Evolutionary conservation across 2,888 invertebrate genomes (phyloP), one percentile per base, ranked within the genome.

Genomic region (Macrophya annulata): DNA sequence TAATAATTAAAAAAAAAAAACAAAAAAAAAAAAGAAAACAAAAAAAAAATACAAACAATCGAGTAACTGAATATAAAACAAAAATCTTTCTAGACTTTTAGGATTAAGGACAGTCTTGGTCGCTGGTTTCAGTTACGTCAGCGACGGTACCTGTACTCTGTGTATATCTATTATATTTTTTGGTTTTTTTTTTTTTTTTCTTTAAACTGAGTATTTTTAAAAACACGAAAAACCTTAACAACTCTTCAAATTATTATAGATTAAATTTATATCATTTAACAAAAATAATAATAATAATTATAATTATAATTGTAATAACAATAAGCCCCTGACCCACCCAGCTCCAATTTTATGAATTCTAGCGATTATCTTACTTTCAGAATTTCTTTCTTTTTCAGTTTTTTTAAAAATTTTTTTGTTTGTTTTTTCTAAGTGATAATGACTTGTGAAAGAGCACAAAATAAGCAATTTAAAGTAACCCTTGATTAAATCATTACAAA

Each of bases 111-210:
- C 88, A 88, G 89, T 86, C 87, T 89, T 89, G 87, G 89, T 89
- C 89, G 89, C 87, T 90, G 90, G 85, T 88, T 88, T 87, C 85
- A 87, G 88, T 87, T 88, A 87, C 65, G 40, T 85, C 79, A 79
- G 87, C 89, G 89, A 88, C 89, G 88, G 91, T 91, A 91, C 91
- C 91, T 91, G 90, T 91, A 89, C 88, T 90, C 89, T 89, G 88
- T 90, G 89, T 91, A 90, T 90, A 90, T 89, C 89, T 71, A 87
- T 89, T 90, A 88, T 89, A 88, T 88, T 90, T 88, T 86, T 76
- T 87, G 89, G 88, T 85, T 82, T 86, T 85, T 79, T 86, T 84
- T 87, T 72, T 85, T 79, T 85, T 87, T 81, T 86, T 85, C 84
- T 85, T 40, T 85, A 77, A 86, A 87, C 88, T 88, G 88, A 88